Conservation (phyloP, 2,113 vertebrate species). For the Eulemur rufifrons region DNA sequence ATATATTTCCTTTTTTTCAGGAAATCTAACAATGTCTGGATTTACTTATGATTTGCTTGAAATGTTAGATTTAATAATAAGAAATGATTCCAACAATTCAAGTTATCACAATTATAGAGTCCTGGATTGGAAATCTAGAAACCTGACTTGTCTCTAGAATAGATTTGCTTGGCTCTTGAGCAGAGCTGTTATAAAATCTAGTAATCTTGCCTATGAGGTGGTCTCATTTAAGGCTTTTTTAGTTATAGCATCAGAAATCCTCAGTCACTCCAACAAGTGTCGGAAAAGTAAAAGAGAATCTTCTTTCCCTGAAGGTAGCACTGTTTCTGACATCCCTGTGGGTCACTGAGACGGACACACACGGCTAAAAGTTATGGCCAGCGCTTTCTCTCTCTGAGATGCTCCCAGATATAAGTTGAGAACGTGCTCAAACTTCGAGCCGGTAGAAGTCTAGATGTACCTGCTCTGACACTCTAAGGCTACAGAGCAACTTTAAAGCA, state of each 20-base stretch:
- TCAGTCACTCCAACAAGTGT: not conserved
- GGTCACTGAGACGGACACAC: not conserved
- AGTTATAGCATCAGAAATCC: not conserved
- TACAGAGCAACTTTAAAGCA: not conserved
- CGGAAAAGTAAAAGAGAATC: not conserved
- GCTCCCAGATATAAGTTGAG: not conserved
- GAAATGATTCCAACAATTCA: not conserved
- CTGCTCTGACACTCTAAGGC: not conserved
- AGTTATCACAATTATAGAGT: not conserved
- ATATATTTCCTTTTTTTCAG: not conserved
- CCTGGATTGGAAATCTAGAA: not conserved
- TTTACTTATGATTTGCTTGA: not conserved
- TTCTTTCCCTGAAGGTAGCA: not conserved
- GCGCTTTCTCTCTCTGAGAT: not conserved
- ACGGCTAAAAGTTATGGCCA: not conserved
- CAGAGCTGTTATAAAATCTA: not conserved
- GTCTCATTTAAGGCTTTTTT: not conserved
- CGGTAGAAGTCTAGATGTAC: not conserved
- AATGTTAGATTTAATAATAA: slow-evolving; percentile 17
- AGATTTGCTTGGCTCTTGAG: not conserved
- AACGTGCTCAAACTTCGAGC: not conserved
- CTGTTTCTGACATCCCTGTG: not conserved
- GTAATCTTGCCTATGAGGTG: not conserved
- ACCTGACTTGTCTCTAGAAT: not conserved
- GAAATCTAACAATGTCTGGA: not conserved